These are phyloP conservation scores for Aulostomus chinensis DNA, from an alignment of 2,797 vertebrate genomes.

Conservation along the genomic window DNA sequence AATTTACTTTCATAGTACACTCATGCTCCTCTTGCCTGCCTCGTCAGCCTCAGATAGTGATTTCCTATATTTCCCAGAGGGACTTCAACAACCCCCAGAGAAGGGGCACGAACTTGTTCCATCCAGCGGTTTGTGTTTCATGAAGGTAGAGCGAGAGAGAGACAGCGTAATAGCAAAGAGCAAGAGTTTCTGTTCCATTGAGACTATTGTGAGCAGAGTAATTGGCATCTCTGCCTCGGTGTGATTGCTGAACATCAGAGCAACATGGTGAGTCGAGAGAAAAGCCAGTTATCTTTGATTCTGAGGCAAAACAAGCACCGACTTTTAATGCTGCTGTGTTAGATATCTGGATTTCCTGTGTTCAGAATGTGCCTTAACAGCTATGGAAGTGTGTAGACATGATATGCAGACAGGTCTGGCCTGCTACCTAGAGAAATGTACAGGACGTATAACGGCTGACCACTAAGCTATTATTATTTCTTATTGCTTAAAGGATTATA, in stretches of 20 bases:
- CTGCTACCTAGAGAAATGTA: too few species aligned
- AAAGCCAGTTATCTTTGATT: conserved; percentile 60
- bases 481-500: too few species aligned
- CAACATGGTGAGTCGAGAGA: conserved; percentile 31
- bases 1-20: conserved; percentile 48
- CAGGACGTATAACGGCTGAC: too few species aligned
- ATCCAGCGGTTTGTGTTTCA: conserved; percentile 47
- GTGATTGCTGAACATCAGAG: conserved; percentile 55
- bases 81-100: conserved; percentile 42
- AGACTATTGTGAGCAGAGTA: conserved; percentile 48
- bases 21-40: conserved; percentile 22
- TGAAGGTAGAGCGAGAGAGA: conserved; percentile 41
- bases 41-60: conserved; percentile 44
- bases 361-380: not conserved
- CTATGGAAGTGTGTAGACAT: not conserved
- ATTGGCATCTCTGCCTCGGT: conserved; percentile 36
- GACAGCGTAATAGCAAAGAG: conserved; percentile 49
- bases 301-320: conserved; percentile 52
- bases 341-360: conserved; percentile 12
- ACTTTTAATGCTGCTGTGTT: conserved; percentile 31
- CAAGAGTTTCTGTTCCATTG: conserved; percentile 48
- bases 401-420: too few species aligned
- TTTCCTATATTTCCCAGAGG: conserved; percentile 54
- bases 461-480: too few species aligned
- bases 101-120: conserved; percentile 43